Evolutionary conservation across 2,888 invertebrate species (phyloP).

Genomic region (Dynastes grantii): DNA sequence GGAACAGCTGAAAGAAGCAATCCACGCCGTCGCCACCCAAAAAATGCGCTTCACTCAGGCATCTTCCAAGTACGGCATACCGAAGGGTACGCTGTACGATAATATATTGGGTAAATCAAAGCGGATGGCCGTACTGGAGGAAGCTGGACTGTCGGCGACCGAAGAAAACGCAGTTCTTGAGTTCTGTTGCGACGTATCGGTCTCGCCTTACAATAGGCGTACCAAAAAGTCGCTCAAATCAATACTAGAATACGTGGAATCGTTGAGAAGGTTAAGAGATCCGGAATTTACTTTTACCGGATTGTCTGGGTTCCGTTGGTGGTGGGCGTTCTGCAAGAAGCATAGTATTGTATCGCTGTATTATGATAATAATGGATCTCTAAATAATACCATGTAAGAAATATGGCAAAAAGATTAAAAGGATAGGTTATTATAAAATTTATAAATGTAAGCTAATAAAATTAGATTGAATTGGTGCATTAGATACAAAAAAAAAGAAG

Average conservation of each 20-base stretch:
- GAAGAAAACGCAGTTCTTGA: slow-evolving; percentile 81
- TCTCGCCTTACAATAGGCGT: slow-evolving; percentile 80
- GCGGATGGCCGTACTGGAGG: slow-evolving; percentile 83
- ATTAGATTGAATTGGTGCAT: too few species aligned
- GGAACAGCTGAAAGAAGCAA: slow-evolving; percentile 82
- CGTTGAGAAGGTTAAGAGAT: slow-evolving; percentile 75
- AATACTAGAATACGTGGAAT: slow-evolving; percentile 79
- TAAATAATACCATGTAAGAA: slow-evolving; percentile 46
- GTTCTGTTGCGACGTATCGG: slow-evolving; percentile 82
- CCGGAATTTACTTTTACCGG: slow-evolving; percentile 80
- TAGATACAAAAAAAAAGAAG: too few species aligned
- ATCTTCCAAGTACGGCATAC: slow-evolving; percentile 80
- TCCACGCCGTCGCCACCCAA: slow-evolving; percentile 83
- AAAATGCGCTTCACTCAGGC: slow-evolving; percentile 86
- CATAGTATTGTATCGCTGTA: slow-evolving; percentile 81
- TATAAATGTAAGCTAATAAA: too few species aligned
- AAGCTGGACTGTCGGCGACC: slow-evolving; percentile 75
- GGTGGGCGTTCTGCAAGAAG: slow-evolving; percentile 89
- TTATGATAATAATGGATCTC: slow-evolving; percentile 67
- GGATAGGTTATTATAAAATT: background rate
- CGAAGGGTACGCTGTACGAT: slow-evolving; percentile 85
- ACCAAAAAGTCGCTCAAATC: slow-evolving; percentile 80
- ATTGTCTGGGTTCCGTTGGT: slow-evolving; percentile 84
- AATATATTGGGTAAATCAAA: slow-evolving; percentile 85
- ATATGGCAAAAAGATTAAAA: background rate